A percentile compares a stretch with the other conserved stretches of the same genome.
Conservation (phyloP, 2,888 invertebrate species). For the Perizoma affinitatum region DNA sequence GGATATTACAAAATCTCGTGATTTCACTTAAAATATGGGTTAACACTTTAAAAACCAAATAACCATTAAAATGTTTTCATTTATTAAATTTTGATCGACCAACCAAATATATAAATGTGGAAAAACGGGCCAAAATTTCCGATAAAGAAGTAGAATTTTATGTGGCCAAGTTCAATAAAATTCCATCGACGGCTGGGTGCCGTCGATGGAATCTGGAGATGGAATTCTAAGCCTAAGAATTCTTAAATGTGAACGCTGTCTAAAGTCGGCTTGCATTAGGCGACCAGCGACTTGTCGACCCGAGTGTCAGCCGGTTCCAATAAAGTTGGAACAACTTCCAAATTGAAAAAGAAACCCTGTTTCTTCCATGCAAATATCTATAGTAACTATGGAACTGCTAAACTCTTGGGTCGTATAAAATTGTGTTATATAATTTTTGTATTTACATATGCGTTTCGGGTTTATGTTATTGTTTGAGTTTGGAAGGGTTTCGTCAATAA, state of each 20-base stretch:
- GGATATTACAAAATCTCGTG: too few relatives aligned
- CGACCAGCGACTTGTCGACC: slow-evolving; percentile 48
- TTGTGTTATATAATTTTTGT: slow-evolving; percentile 25
- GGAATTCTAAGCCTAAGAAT: too few relatives aligned
- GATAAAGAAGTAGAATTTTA: too few relatives aligned
- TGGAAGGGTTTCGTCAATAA: slow-evolving; percentile 8
- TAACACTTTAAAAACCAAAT: too few relatives aligned
- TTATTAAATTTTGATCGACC: too few relatives aligned
- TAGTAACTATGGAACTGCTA: slow-evolving; percentile 59
- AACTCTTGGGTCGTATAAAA: slow-evolving; percentile 45
- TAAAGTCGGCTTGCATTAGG: slow-evolving; percentile 36
- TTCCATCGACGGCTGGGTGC: too few relatives aligned
- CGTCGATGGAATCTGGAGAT: too few relatives aligned
- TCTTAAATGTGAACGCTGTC: background rate
- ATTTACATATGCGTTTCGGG: slow-evolving; percentile 16
- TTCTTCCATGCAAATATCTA: slow-evolving; percentile 64
- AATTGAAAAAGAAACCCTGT: slow-evolving; percentile 78
- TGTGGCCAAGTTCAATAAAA: too few relatives aligned
- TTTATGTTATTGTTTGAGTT: slow-evolving; percentile 31
- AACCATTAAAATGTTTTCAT: too few relatives aligned
- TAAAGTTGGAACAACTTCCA: slow-evolving; percentile 73
- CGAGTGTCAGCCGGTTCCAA: slow-evolving; percentile 65
- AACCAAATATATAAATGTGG: too few relatives aligned
- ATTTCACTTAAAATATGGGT: too few relatives aligned
- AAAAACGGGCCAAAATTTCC: too few relatives aligned